These are phyloP conservation scores for Trogon melanurus DNA, from an alignment of 2,113 vertebrate species.

Conservation along the genomic window DNA sequence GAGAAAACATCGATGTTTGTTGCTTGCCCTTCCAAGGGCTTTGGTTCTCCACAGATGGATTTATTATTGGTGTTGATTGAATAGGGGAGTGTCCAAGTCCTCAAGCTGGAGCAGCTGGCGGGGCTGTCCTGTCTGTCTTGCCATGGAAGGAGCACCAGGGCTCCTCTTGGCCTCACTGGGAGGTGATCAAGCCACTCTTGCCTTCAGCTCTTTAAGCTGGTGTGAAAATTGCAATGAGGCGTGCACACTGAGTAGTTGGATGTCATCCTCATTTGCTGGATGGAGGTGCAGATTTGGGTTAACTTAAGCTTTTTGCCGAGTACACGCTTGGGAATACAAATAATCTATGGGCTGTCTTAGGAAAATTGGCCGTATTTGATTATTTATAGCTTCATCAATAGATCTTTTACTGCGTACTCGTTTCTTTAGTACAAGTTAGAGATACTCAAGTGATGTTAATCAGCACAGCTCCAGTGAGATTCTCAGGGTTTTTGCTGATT, in stretches of 20 bases:
- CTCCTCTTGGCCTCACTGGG: neutral
- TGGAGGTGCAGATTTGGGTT: neutral
- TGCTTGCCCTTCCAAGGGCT: neutral
- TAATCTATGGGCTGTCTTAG: neutral
- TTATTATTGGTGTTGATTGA: neutral
- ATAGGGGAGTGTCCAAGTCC: rapidly evolving
- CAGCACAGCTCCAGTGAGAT: neutral
- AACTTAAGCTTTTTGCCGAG: neutral
- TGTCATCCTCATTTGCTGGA: neutral
- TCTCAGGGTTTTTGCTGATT: slow-evolving; percentile 7
- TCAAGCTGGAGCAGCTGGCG: neutral
- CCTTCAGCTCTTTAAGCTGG: neutral
- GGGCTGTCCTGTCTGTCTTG: neutral
- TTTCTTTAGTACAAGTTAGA: neutral
- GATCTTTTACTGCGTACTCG: neutral
- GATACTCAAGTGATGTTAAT: neutral
- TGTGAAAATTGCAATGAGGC: neutral
- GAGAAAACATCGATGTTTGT: rapidly evolving
- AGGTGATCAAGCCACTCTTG: neutral
- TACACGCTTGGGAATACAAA: neutral
- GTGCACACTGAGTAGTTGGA: neutral
- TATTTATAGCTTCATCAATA: slow-evolving; percentile 25
- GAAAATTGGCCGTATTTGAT: slow-evolving; percentile 8
- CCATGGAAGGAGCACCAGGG: neutral
- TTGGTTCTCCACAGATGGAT: neutral